Evolutionary conservation across 2,888 invertebrate species (phyloP).

Genomic region (Chymomyza amoena): DNA sequence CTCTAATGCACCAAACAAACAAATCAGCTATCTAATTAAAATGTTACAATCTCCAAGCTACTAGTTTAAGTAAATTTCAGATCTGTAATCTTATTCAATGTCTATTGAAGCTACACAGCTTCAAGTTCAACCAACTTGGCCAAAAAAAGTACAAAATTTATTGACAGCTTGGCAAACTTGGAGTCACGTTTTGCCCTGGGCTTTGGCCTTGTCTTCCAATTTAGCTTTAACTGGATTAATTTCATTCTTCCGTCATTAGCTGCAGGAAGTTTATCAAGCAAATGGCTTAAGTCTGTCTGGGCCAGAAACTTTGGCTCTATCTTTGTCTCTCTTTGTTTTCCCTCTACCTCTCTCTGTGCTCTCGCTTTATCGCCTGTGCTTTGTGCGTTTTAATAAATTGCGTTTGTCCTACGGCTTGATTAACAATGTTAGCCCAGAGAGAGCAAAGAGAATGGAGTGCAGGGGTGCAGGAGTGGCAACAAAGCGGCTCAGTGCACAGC

Average conservation of each 20-base stretch:
- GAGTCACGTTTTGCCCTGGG: slow-evolving; percentile 33
- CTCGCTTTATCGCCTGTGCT: slow-evolving; percentile 16
- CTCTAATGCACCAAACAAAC: too few species aligned
- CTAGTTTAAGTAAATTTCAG: too few species aligned
- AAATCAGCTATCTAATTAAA: too few species aligned
- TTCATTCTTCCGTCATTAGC: slow-evolving; percentile 42
- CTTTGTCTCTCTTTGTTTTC: slow-evolving; percentile 8
- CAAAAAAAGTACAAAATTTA: neutral
- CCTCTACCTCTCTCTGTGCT: neutral
- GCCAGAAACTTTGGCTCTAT: slow-evolving; percentile 10
- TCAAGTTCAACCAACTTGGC: neutral
- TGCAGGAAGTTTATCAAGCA: slow-evolving; percentile 32
- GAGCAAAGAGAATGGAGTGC: slow-evolving; percentile 18
- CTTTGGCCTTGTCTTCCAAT: slow-evolving; percentile 25
- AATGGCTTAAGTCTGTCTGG: neutral
- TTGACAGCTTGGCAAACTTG: neutral
- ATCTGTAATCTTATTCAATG: too few species aligned
- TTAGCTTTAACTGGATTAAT: slow-evolving; percentile 44
- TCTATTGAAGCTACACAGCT: too few species aligned
- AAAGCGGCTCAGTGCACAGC: slow-evolving; percentile 4
- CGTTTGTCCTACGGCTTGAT: slow-evolving; percentile 45
- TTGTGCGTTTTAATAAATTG: slow-evolving; percentile 55
- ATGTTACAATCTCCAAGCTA: too few species aligned
- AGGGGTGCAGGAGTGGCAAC: slow-evolving; percentile 35
- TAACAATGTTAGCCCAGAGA: slow-evolving; percentile 34